Conservation (phyloP, 2,113 vertebrate species). For the Propithecus coquereli region DNA sequence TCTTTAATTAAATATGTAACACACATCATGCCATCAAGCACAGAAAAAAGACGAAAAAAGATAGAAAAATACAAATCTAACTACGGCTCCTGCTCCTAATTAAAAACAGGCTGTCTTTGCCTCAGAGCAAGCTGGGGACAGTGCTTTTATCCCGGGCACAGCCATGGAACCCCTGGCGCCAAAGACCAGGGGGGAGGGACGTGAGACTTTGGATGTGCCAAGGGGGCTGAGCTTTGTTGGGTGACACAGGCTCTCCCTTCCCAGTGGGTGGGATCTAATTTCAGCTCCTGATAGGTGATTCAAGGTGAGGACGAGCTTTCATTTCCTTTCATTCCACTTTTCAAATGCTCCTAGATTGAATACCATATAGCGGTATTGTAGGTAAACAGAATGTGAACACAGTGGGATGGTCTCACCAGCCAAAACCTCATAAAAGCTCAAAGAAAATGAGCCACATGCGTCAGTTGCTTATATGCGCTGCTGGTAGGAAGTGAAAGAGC, state of each 20-base stretch:
- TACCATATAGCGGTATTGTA: background rate
- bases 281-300: slow-evolving; percentile 45
- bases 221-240: slow-evolving; percentile 59
- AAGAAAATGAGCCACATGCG: slow-evolving; percentile 36
- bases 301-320: slow-evolving; percentile 61
- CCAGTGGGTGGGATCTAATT: slow-evolving; percentile 70
- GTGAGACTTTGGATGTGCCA: slow-evolving; percentile 43
- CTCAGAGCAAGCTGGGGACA: slow-evolving; percentile 33
- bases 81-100: slow-evolving; percentile 68
- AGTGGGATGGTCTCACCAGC: slow-evolving; percentile 48
- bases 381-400: slow-evolving; percentile 66
- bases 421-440: slow-evolving; percentile 14
- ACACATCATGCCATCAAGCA: slow-evolving; percentile 69
- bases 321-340: slow-evolving; percentile 57
- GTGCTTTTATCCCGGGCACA: slow-evolving; percentile 49
- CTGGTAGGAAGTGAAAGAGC: background rate
- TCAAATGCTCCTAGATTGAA: slow-evolving; percentile 51
- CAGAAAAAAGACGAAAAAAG: background rate
- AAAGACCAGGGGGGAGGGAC: slow-evolving; percentile 42
- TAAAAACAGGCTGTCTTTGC: slow-evolving; percentile 71
- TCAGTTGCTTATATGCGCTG: background rate
- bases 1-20: slow-evolving; percentile 80
- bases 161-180: slow-evolving; percentile 42
- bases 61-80: slow-evolving; percentile 71
- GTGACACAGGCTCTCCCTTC: slow-evolving; percentile 44